Percentiles rank a stretch among this genome's conserved stretches.
Conservation (phyloP, 1,140 invertebrate genomes). For the Galleria mellonella region DNA sequence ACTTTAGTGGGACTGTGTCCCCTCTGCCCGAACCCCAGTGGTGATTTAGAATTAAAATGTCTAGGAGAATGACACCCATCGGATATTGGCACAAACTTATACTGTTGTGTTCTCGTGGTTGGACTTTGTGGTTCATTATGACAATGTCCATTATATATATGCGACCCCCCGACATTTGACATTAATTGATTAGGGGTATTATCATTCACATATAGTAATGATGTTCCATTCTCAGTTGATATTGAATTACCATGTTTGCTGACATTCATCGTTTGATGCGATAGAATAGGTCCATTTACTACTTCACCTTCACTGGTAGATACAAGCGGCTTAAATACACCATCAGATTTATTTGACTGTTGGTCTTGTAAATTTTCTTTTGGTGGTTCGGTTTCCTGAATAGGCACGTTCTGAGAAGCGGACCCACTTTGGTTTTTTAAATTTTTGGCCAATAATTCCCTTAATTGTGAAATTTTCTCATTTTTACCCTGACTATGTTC, state of each 20-base stretch:
- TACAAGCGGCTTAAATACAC: conserved; percentile 46
- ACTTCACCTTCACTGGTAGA: conserved; percentile 23
- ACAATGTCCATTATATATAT: conserved; percentile 55
- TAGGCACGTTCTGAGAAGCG: conserved; percentile 28
- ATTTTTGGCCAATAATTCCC: conserved; percentile 82
- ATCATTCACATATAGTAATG: conserved; percentile 30
- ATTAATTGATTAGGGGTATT: conserved; percentile 25
- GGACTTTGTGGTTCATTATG: conserved; percentile 74
- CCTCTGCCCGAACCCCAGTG: conserved; percentile 43
- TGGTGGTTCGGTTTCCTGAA: conserved; percentile 26
- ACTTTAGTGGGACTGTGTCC: conserved; percentile 59
- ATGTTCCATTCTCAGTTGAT: conserved; percentile 38
- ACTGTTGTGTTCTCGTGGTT: conserved; percentile 80
- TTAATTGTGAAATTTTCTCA: conserved; percentile 82
- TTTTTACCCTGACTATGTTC: conserved; percentile 70
- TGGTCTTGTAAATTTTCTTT: conserved; percentile 26
- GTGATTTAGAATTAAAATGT: conserved; percentile 61
- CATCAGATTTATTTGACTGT: conserved; percentile 27
- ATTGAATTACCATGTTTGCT: conserved; percentile 31
- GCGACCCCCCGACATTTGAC: conserved; percentile 22
- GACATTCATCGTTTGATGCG: conserved; percentile 21
- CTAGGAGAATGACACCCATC: conserved; percentile 80
- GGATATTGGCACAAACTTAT: conserved; percentile 89
- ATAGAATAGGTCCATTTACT: conserved; percentile 28
- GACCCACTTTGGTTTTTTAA: conserved; percentile 71